phyloP scores from a whole-genome alignment of 2,797 vertebrate genomes.

The Pseudopleuronectes americanus region DNA sequence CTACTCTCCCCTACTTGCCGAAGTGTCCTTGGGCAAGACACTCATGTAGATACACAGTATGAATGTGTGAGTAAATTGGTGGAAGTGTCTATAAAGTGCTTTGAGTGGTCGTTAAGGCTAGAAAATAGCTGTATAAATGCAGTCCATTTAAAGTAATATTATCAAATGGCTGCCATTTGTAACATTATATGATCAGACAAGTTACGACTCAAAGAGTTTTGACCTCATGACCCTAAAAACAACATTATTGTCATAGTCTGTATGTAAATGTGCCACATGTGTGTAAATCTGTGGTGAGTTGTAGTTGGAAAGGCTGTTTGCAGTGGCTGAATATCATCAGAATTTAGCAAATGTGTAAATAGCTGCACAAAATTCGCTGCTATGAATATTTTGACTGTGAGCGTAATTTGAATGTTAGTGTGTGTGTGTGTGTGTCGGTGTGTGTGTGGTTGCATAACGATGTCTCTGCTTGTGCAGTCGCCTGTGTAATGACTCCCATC shows the following conservation, averaged over 20 bases:
- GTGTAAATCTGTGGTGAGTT: too few relatives aligned
- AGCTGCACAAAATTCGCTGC: neutral
- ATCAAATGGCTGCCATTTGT: too few relatives aligned
- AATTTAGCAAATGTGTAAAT: neutral
- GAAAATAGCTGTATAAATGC: too few relatives aligned
- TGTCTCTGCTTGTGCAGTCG: slow-evolving; percentile 4
- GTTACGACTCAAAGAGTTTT: too few relatives aligned
- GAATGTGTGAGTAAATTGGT: too few relatives aligned
- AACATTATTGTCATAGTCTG: neutral
- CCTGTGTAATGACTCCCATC: slow-evolving; percentile 34
- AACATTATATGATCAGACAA: too few relatives aligned
- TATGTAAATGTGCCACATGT: neutral
- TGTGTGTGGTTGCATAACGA: neutral
- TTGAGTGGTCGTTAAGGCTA: too few relatives aligned
- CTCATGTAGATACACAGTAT: too few relatives aligned
- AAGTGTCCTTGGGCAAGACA: too few relatives aligned
- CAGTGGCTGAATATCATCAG: neutral
- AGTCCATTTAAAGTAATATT: too few relatives aligned
- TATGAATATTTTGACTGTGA: slow-evolving; percentile 4
- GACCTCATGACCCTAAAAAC: neutral
- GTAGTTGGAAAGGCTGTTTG: neutral
- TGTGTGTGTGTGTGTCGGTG: slow-evolving; percentile 6
- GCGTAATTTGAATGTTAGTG: neutral
- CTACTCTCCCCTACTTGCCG: too few relatives aligned
- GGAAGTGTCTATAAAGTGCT: too few relatives aligned